phyloP scores from a whole-genome alignment of 2,113 vertebrate genomes.

The Chauna torquata region DNA sequence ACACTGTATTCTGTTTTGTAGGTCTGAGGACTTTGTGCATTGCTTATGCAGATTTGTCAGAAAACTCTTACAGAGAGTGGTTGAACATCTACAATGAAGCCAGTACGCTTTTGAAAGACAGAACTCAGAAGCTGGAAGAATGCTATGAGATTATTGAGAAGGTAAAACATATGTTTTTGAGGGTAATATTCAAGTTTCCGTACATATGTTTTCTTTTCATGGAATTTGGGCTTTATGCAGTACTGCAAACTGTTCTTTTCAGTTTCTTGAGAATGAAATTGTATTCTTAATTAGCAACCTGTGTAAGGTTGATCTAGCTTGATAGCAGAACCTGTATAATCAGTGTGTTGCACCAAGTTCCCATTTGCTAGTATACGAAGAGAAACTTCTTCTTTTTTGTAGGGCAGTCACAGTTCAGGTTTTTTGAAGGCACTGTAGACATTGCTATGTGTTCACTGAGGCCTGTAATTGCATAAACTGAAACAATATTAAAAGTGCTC shows the following conservation, averaged over 20 bases:
- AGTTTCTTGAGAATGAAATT: background rate
- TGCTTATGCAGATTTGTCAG: conserved; percentile 92
- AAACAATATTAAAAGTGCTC: background rate
- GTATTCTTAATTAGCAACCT: background rate
- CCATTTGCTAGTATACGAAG: accelerated
- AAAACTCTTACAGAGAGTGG: conserved; percentile 88
- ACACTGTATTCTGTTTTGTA: conserved; percentile 40
- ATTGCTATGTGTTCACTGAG: background rate
- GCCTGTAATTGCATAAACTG: accelerated
- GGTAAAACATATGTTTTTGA: conserved; percentile 66
- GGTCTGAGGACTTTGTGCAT: conserved; percentile 94
- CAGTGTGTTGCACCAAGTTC: accelerated
- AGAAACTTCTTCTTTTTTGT: background rate
- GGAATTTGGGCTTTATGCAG: background rate
- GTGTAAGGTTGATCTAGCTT: background rate
- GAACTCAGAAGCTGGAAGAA: conserved; percentile 89
- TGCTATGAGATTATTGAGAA: conserved; percentile 97
- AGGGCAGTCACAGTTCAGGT: background rate
- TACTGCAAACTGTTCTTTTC: background rate
- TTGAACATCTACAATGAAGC: conserved; percentile 84
- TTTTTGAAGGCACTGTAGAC: background rate
- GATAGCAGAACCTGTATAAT: background rate
- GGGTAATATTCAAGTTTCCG: background rate
- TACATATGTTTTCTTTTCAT: accelerated
- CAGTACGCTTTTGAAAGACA: conserved; percentile 90